Conservation (phyloP, 2,113 vertebrate genomes). For the Polypterus bichir region DNA sequence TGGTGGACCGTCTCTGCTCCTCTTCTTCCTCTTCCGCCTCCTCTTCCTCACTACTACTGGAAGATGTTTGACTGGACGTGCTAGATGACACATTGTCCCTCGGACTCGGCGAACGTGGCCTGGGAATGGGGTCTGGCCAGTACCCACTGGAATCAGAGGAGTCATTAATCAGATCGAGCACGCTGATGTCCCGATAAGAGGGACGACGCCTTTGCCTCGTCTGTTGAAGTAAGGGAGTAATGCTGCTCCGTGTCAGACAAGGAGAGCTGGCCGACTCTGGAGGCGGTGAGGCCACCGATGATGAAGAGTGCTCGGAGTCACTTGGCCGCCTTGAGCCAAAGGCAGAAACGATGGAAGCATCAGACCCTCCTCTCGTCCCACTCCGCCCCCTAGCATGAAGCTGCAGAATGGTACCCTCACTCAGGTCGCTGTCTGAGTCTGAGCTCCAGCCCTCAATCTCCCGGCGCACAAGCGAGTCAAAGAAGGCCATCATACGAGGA, state of each 20-base stretch:
- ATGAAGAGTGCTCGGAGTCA: slow-evolving; percentile 70
- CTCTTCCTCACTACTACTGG: slow-evolving; percentile 50
- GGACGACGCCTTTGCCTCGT: slow-evolving; percentile 26
- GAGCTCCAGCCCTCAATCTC: slow-evolving; percentile 98
- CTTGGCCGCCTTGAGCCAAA: slow-evolving; percentile 32
- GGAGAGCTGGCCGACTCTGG: slow-evolving; percentile 27
- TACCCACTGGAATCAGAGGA: slow-evolving; percentile 62
- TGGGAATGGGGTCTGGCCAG: slow-evolving; percentile 75
- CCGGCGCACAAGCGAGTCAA: slow-evolving; percentile 88
- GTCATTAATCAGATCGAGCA: slow-evolving; percentile 73
- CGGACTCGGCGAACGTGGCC: slow-evolving; percentile 80
- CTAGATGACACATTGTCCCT: slow-evolving; percentile 66
- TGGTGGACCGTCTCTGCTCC: slow-evolving; percentile 63
- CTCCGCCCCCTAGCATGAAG: slow-evolving; percentile 71
- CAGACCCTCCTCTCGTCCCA: neutral
- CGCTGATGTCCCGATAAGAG: slow-evolving; percentile 64
- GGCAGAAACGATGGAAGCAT: neutral
- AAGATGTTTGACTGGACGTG: slow-evolving; percentile 32
- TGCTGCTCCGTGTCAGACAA: neutral
- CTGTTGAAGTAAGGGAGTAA: neutral
- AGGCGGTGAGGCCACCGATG: slow-evolving; percentile 57
- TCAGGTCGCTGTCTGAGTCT: slow-evolving; percentile 83
- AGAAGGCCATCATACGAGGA: slow-evolving; percentile 97
- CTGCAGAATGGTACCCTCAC: slow-evolving; percentile 89
- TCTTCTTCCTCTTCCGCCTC: slow-evolving; percentile 58